Base-by-base conservation (phyloP, 2,113 vertebrate genomes). In the Siniperca knerii region DNA sequence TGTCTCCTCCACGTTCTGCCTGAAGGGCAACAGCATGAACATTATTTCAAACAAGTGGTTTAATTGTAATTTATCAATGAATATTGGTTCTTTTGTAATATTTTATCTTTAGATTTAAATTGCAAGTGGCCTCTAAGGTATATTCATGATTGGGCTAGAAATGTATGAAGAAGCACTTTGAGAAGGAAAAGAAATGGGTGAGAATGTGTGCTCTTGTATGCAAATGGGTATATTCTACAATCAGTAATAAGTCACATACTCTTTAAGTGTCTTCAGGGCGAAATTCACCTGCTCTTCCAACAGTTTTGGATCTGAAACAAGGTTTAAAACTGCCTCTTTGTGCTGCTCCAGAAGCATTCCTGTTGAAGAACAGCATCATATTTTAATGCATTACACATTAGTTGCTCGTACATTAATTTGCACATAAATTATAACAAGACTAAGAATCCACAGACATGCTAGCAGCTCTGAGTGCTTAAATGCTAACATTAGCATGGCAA, bases 321-420 rank as follows among this genome's bases (percentile, higher is more conserved):
- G 92, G 11, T 93, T 92, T 79, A 94, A 87, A 29, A 96, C 89
- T 0, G 86, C 88, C 15, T 96, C 90, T 87, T 95, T 95, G 52
- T 94, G 92, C 89, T 96, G 95, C 85, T 96, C 96, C 66, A 96
- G 85, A 55, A 96, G 88, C 96, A 96, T 96, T 48, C 96, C 96
- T 96, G 74, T n/a, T 64, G 7, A 65, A 18, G 29, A 67, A 65
- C 3, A 83, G 62, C 20, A 20, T 50, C 10, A 6, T 29, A 29
- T 71, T 65, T 78, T 33, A 58, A 62, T 50, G 29, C 12, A 75
- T 57, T 3, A 52, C 69, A 77, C 33, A 13, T 1, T 18, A 18
- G 25, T 67, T 60, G 12, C 16, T 57, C 4, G 8, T 62, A 64
- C 33, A 71, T 67, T 4, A 23, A 48, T 54, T 16, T 55, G 23